Evolutionary conservation across 2,113 vertebrate species (phyloP).

Genomic region (Penelope pileata): DNA sequence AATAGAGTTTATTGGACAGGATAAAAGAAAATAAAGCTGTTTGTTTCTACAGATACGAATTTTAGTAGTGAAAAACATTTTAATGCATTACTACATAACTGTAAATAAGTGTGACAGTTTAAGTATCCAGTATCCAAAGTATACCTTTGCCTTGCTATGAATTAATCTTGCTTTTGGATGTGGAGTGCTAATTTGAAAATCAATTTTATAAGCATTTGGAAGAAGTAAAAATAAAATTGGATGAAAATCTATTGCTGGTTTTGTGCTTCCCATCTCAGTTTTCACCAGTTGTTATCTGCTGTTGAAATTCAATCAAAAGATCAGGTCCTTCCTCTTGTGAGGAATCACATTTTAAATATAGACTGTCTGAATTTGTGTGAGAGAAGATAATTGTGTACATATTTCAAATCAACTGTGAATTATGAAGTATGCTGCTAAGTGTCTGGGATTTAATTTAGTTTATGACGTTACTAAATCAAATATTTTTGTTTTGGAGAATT

Average conservation of each 20-base stretch:
- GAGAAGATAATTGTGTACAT: neutral
- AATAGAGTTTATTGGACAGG: neutral
- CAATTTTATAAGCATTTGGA: neutral
- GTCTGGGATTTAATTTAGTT: neutral
- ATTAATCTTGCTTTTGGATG: neutral
- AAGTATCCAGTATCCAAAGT: no score
- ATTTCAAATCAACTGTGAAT: neutral
- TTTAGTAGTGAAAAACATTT: neutral
- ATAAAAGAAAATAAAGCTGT: neutral
- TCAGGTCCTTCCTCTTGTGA: neutral
- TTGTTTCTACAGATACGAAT: neutral
- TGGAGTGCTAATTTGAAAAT: constrained; percentile 1
- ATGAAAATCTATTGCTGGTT: neutral
- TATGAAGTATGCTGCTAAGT: neutral
- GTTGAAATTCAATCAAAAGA: neutral
- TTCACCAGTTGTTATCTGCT: neutral
- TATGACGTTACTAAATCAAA: neutral
- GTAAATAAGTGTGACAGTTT: neutral
- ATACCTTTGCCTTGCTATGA: constrained; percentile 5
- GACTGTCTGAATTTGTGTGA: neutral
- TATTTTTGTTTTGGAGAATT: neutral
- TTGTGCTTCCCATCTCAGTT: neutral
- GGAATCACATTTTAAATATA: neutral
- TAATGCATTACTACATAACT: neutral
- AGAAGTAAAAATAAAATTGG: neutral